Percentiles rank a stretch among this genome's conserved stretches.
These are phyloP conservation scores for Stichopus chloronotus DNA, from an alignment of 35 echinoderm and acorn worm species.

Conservation along the genomic window DNA sequence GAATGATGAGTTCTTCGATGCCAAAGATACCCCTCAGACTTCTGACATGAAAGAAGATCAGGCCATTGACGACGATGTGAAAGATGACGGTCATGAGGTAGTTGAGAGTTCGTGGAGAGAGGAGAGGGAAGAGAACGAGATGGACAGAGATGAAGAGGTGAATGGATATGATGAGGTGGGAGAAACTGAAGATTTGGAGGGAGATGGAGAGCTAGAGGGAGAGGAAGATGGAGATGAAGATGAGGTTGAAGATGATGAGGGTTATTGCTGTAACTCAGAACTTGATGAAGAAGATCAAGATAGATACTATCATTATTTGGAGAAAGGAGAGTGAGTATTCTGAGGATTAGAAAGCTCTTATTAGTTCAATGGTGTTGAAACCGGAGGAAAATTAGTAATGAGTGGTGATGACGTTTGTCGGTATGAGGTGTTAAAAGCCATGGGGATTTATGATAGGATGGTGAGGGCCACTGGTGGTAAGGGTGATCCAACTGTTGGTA, in stretches of 20 bases:
- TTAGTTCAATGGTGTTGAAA: not conserved
- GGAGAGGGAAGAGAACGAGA: not conserved
- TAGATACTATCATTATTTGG: constrained; percentile 20
- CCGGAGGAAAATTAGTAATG: too few species aligned
- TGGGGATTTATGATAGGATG: too few species aligned
- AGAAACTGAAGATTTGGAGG: not conserved
- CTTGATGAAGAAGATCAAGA: constrained; percentile 30
- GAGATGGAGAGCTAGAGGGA: not conserved
- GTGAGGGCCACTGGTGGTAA: too few species aligned
- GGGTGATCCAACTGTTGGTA: too few species aligned
- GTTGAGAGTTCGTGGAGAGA: not conserved
- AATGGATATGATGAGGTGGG: not conserved
- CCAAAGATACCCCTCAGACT: not conserved
- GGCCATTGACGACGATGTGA: not conserved
- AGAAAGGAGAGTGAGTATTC: constrained; percentile 46
- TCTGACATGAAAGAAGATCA: not conserved
- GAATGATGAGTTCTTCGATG: not conserved
- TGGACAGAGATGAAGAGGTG: not conserved
- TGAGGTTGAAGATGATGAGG: not conserved
- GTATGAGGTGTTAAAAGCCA: too few species aligned
- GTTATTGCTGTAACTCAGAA: constrained; percentile 14
- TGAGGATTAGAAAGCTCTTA: not conserved
- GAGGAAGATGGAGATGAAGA: not conserved
- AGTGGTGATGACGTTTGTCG: too few species aligned
- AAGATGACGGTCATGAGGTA: not conserved